Percentiles rank a stretch among this genome's conserved stretches.
Conservation (phyloP, 1,140 invertebrate species). For the Solen grandis region DNA sequence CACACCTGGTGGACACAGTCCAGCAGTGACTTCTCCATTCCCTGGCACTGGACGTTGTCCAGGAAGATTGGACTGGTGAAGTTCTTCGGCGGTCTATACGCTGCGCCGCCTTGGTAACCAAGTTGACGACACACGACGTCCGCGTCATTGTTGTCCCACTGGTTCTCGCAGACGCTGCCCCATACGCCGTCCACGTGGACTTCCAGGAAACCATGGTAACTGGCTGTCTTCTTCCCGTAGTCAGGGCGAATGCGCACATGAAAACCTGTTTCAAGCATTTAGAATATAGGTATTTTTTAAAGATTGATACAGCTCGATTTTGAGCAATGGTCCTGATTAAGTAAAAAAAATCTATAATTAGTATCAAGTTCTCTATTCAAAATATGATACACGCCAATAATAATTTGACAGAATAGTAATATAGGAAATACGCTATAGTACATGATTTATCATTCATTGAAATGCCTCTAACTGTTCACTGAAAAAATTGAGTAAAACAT, state of each 20-base stretch:
- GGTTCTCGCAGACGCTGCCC: constrained; percentile 63
- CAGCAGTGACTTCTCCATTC: constrained; percentile 21
- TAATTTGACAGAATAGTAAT: too few species aligned
- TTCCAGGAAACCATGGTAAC: constrained; percentile 61
- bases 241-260: constrained; percentile 52
- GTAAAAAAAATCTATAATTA: too few species aligned
- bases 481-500: too few species aligned
- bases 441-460: too few species aligned
- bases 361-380: too few species aligned
- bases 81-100: constrained; percentile 63
- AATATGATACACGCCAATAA: too few species aligned
- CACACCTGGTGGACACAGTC: constrained; percentile 22
- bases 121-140: constrained; percentile 66
- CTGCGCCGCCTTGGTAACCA: constrained; percentile 60
- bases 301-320: too few species aligned
- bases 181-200: constrained; percentile 65
- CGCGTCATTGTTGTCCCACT: constrained; percentile 57
- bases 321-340: too few species aligned
- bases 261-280: constrained; percentile 48
- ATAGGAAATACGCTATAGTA: too few species aligned
- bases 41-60: constrained; percentile 48
- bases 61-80: constrained; percentile 49
- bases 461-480: too few species aligned
- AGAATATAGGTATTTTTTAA: too few species aligned
- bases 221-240: constrained; percentile 13